phyloP scores from a whole-genome alignment of 2,113 vertebrate species.

The Gadus chalcogrammus region DNA sequence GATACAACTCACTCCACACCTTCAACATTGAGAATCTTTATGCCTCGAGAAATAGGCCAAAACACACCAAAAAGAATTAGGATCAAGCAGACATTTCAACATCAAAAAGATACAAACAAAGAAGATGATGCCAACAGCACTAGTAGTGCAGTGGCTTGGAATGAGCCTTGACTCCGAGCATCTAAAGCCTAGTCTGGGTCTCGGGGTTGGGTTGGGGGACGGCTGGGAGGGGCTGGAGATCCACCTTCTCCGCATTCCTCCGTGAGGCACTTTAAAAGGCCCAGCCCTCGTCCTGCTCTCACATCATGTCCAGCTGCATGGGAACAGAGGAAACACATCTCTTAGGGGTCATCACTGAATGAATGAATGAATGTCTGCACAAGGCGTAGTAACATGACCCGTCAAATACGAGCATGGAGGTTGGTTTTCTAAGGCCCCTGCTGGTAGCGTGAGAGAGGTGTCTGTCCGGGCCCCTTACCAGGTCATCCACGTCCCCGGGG shows the following conservation, averaged over 20 bases:
- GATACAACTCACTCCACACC: too few relatives aligned
- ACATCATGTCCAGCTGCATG: conserved; percentile 94
- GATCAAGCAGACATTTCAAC: background rate
- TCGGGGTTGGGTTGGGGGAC: conserved; percentile 31
- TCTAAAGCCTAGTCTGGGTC: background rate
- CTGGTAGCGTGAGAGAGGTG: background rate
- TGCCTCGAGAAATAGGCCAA: background rate
- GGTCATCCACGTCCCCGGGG: conserved; percentile 88
- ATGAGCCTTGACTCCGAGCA: background rate
- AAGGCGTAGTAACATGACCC: background rate
- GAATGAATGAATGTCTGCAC: conserved; percentile 1
- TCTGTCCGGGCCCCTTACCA: conserved; percentile 74
- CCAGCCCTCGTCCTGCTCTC: conserved; percentile 40
- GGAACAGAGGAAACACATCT: conserved; percentile 37
- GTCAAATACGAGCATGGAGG: background rate
- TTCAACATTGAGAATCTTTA: background rate
- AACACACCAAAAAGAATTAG: background rate
- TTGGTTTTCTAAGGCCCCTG: background rate
- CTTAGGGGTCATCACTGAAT: conserved; percentile 7
- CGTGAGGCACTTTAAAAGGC: conserved; percentile 23
- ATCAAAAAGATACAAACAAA: conserved; percentile 1
- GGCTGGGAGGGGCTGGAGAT: conserved; percentile 21
- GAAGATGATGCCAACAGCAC: background rate
- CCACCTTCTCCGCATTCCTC: conserved; percentile 51
- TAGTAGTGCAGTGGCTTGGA: background rate